phyloP scores from a whole-genome alignment of 2,113 vertebrate genomes.

The Dromiciops gliroides region DNA sequence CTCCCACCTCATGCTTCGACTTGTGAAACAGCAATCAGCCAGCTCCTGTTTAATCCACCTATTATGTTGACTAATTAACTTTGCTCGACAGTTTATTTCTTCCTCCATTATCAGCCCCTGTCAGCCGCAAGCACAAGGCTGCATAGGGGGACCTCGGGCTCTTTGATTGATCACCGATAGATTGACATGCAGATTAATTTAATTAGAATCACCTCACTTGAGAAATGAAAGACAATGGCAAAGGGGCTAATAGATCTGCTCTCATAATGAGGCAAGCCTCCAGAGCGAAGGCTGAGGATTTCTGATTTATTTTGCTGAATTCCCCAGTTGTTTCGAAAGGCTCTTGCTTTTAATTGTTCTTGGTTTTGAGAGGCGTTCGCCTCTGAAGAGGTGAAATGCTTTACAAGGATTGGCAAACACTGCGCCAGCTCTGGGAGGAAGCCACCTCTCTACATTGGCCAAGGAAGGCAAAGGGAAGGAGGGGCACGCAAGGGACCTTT shows the following conservation, averaged over 20 bases:
- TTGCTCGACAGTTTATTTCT: conserved; percentile 90
- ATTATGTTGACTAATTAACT: conserved; percentile 94
- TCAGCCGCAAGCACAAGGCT: conserved; percentile 87
- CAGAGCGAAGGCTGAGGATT: conserved; percentile 84
- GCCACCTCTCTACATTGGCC: conserved; percentile 77
- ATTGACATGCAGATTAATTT: conserved; percentile 95
- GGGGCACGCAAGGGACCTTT: conserved; percentile 75
- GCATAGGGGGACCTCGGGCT: conserved; percentile 83
- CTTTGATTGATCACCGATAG: conserved; percentile 93
- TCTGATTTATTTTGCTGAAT: conserved; percentile 89
- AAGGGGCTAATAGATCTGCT: conserved; percentile 90
- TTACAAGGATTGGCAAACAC: conserved; percentile 85
- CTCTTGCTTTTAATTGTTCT: conserved; percentile 89
- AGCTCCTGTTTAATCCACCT: conserved; percentile 90
- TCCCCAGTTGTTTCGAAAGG: conserved; percentile 86
- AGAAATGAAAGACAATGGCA: conserved; percentile 91
- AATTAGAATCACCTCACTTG: conserved; percentile 94
- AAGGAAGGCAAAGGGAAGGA: conserved; percentile 38
- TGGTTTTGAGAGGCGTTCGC: conserved; percentile 87
- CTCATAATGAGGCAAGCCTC: conserved; percentile 87
- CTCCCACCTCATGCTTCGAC: conserved; percentile 86
- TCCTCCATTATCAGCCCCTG: conserved; percentile 91
- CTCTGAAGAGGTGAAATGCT: conserved; percentile 87
- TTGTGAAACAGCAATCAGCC: conserved; percentile 87
- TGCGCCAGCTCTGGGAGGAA: conserved; percentile 78